Conservation (phyloP, 2,797 vertebrate species). For the Poecilia gillii region DNA sequence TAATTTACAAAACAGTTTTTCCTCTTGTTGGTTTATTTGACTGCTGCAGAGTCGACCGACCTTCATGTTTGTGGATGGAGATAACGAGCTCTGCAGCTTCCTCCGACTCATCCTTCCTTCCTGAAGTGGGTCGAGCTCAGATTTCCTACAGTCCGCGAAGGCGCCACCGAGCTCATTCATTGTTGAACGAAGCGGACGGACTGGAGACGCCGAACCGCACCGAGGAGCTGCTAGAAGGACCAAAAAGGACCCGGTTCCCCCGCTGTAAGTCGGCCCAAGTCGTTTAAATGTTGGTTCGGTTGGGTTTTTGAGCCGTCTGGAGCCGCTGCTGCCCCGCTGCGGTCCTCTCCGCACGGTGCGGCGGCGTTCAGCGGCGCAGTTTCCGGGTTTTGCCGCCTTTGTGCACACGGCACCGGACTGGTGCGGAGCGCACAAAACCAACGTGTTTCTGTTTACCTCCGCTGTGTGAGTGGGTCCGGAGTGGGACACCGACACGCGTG, state of each 20-base stretch:
- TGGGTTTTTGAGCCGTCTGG: rapidly evolving
- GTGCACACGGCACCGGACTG: conserved; percentile 73
- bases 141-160: conserved; percentile 42
- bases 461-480: neutral
- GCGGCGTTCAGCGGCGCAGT: conserved; percentile 17
- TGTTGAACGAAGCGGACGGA: neutral
- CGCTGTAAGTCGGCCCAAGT: conserved; percentile 13
- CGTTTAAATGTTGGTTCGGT: rapidly evolving
- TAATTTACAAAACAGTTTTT: neutral
- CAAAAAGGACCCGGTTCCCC: rapidly evolving
- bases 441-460: conserved; percentile 76
- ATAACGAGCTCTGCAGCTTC: neutral
- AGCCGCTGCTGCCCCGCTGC: neutral
- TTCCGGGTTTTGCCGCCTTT: conserved; percentile 65
- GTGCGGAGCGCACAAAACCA: conserved; percentile 69
- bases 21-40: neutral
- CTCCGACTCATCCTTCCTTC: neutral
- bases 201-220: neutral
- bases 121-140: neutral
- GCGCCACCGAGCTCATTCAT: conserved; percentile 14
- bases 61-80: neutral
- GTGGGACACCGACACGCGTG: neutral
- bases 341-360: conserved; percentile 23
- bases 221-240: neutral
- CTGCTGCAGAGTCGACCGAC: neutral